Base-by-base conservation (phyloP, 2,797 vertebrate genomes). In the Cephalopachus bancanus region DNA sequence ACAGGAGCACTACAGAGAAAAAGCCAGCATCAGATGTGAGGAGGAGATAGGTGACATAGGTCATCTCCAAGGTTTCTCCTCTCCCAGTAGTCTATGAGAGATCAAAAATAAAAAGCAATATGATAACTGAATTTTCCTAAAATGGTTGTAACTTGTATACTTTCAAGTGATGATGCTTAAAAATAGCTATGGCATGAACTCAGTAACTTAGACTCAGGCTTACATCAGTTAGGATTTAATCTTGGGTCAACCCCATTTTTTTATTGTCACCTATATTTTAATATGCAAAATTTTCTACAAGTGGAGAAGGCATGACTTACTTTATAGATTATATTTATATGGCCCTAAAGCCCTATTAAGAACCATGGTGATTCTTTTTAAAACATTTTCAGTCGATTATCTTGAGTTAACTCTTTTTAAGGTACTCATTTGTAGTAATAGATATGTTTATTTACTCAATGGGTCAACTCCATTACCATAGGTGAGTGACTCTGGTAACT, bases 131-230 rank as follows among this genome's bases (percentile, higher is more conserved):
- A 19, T 94, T 93, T 97, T 95, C 44, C 62, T 96, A 93, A 67
- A 83, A 90, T 93, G 24, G 83, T 85, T 44, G 0, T 97, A 79
- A 93, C 75, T 86, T 72, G 83, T 79, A 69, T 95, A 93, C 94
- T 98, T 90, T 85, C 79, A 97, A 97, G 86, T 95, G 97, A 80
- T 94, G 97, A 85, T 96, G 88, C 97, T 95, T 98, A 89, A 96
- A 97, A 97, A 97, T 20, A 55, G 30, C 17, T 95, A 20, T 94
- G 97, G 94, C 90, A 93, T 55, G 65, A 98, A 94, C 93, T 85
- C 89, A 80, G 83, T 11, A 95, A 80, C 90, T 95, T 97, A 97
- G 96, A 97, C 93, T 4, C 0, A 96, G 74, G 86, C 96, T 98
- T 97, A 81, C 81, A 89, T 97, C 95, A 94, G 80, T 95, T 97